Evolutionary conservation across 2,797 vertebrate species (phyloP).

Genomic region (Paramormyrops hopkinsi): DNA sequence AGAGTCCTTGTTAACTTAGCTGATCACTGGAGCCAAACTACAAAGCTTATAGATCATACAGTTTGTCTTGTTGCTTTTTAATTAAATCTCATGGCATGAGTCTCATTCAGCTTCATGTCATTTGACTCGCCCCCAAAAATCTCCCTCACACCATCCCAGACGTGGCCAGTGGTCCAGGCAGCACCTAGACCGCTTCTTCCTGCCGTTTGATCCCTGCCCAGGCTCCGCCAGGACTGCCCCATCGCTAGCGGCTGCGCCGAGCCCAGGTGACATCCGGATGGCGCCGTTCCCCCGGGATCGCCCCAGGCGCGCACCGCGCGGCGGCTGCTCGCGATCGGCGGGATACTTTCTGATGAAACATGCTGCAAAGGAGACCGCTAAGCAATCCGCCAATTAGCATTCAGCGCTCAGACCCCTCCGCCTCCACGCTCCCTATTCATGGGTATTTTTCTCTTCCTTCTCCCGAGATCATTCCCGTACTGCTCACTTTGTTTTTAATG

Average conservation of each 20-base stretch:
- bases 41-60: not conserved
- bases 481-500: not conserved
- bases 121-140: not conserved
- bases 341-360: slow-evolving; percentile 18
- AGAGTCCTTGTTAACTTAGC: slow-evolving; percentile 29
- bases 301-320: not conserved
- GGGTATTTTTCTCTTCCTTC: not conserved
- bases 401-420: not conserved
- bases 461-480: not conserved
- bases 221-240: not conserved
- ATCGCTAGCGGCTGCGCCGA: not conserved
- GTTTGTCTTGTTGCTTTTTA: not conserved
- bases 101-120: not conserved
- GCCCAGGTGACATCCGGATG: not conserved
- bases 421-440: not conserved
- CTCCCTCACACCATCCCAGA: not conserved
- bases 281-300: not conserved
- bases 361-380: not conserved
- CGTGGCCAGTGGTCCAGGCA: not conserved
- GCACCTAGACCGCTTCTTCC: not conserved
- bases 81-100: not conserved
- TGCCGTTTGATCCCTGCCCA: too few relatives aligned
- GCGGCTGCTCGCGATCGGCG: not conserved
- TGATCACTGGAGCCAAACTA: slow-evolving; percentile 22
- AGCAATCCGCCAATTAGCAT: not conserved